Percentiles rank a stretch among this genome's conserved stretches.
These are phyloP conservation scores for Pantala flavescens DNA, from an alignment of 1,140 invertebrate species.

Conservation along the genomic window DNA sequence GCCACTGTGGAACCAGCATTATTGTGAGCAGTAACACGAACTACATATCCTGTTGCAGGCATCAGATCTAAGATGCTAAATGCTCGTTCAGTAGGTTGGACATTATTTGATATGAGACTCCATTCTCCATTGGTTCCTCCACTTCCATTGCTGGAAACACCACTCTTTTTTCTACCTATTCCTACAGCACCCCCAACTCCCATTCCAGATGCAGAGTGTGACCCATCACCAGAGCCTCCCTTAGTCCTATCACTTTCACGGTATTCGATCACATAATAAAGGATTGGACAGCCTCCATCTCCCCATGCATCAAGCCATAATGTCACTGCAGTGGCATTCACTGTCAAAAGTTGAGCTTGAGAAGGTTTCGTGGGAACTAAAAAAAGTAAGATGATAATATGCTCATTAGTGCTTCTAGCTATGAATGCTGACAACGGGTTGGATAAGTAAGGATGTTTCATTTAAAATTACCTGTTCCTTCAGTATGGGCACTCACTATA, in stretches of 20 bases:
- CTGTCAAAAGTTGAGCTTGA: conserved; percentile 69
- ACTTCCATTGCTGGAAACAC: not conserved
- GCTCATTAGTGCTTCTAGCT: too few species aligned
- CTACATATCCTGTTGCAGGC: conserved; percentile 75
- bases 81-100: conserved; percentile 62
- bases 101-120: conserved; percentile 62
- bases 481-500: conserved; percentile 70
- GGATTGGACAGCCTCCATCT: conserved; percentile 79
- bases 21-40: conserved; percentile 81
- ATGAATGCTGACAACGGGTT: too few species aligned
- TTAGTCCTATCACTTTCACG: conserved; percentile 40
- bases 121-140: conserved; percentile 36
- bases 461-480: conserved; percentile 52
- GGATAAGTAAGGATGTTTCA: too few species aligned
- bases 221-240: not conserved
- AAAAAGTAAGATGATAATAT: conserved; percentile 26
- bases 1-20: conserved; percentile 81
- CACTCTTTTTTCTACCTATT: conserved; percentile 2
- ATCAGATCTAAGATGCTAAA: conserved; percentile 69
- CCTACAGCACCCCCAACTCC: conserved; percentile 6
- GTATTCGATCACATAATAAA: conserved; percentile 79
- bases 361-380: conserved; percentile 65
- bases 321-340: conserved; percentile 81
- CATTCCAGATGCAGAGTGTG: not conserved
- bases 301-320: conserved; percentile 80